Percentiles rank a stretch among this genome's conserved stretches.
Conservation (phyloP, 2,888 invertebrate species). For the Netelia virgata region DNA sequence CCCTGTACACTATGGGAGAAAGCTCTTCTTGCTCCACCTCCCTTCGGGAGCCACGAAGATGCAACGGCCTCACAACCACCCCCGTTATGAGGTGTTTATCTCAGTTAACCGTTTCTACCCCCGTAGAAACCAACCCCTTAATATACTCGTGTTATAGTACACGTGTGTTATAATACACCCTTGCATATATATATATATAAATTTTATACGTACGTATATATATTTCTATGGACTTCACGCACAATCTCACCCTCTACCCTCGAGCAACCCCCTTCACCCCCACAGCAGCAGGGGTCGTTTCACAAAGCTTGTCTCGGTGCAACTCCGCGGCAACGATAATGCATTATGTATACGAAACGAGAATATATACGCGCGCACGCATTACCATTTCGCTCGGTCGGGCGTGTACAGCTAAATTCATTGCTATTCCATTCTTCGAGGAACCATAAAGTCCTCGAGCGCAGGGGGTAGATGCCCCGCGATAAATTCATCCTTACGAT, state of each 20-base stretch:
- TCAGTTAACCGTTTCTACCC: conserved; percentile 55
- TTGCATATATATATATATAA: not conserved
- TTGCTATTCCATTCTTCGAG: conserved; percentile 1
- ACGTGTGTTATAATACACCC: not conserved
- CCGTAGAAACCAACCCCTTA: too few relatives aligned
- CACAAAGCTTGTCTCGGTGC: not conserved
- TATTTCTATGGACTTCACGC: conserved; percentile 7
- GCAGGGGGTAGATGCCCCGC: not conserved
- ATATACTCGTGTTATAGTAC: not conserved
- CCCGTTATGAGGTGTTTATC: conserved; percentile 67
- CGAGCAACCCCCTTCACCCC: not conserved
- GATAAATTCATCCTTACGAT: not conserved
- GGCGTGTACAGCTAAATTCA: not conserved
- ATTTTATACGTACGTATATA: not conserved
- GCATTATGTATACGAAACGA: conserved; percentile 11
- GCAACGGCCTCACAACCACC: conserved; percentile 38
- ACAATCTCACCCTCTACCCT: conserved; percentile 9
- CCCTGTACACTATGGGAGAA: not conserved
- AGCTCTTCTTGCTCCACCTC: conserved; percentile 56
- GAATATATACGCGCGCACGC: not conserved
- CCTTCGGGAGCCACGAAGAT: conserved; percentile 48
- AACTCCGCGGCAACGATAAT: not conserved
- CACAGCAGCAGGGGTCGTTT: conserved; percentile 9
- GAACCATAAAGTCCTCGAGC: conserved; percentile 2
- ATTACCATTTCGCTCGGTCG: not conserved